phyloP scores from a whole-genome alignment of 2,888 invertebrate genomes.

The Cordilura impudica region DNA sequence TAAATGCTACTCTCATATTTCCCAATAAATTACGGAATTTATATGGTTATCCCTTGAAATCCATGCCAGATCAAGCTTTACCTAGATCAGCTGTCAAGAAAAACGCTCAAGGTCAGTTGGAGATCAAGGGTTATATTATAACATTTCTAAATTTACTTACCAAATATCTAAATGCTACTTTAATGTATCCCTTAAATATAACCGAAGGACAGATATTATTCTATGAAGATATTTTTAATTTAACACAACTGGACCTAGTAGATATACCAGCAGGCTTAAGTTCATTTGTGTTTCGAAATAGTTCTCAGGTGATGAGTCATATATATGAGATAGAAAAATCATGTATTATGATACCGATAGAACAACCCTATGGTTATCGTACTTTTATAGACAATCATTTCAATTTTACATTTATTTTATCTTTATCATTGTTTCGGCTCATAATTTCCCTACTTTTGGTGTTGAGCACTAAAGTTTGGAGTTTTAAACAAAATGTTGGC shows the following conservation, averaged over 20 bases:
- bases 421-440: too few relatives aligned
- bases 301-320: neutral
- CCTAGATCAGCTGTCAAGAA: conserved; percentile 16
- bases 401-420: neutral
- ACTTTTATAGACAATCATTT: neutral
- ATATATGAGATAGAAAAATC: conserved; percentile 22
- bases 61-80: conserved; percentile 39
- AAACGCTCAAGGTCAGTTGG: neutral
- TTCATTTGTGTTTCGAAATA: neutral
- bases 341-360: conserved; percentile 47
- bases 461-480: conserved; percentile 32
- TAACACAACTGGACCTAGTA: conserved; percentile 23
- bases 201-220: conserved; percentile 2
- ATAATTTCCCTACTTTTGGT: conserved; percentile 8
- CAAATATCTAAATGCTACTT: conserved; percentile 30
- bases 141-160: conserved; percentile 25
- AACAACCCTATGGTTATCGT: conserved; percentile 15
- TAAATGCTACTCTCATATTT: conserved; percentile 1
- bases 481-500: neutral
- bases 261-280: conserved; percentile 41
- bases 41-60: conserved; percentile 18
- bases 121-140: conserved; percentile 32
- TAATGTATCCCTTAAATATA: conserved; percentile 14
- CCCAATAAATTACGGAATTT: conserved; percentile 36
- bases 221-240: neutral